phyloP scores from a whole-genome alignment of 2,797 vertebrate genomes.

The Hyperoplus immaculatus region DNA sequence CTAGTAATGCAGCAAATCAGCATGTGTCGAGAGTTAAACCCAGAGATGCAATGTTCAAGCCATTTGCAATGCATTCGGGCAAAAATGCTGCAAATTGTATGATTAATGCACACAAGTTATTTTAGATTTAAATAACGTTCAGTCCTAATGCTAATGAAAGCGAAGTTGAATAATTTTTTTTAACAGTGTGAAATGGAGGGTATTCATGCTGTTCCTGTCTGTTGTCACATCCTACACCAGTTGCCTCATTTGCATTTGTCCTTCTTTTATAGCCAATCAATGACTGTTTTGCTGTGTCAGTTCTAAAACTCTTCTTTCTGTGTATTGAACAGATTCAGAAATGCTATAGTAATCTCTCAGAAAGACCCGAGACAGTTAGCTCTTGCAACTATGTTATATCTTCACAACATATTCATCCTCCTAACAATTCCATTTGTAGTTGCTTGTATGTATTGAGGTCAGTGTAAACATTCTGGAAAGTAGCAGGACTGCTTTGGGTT shows the following conservation, averaged over 20 bases:
- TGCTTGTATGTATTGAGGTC: constrained; percentile 30
- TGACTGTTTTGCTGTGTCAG: constrained; percentile 25
- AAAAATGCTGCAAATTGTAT: not conserved
- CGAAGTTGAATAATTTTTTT: not conserved
- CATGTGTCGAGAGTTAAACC: not conserved
- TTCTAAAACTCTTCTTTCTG: constrained; percentile 19
- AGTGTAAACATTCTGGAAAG: constrained; percentile 38
- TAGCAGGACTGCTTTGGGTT: constrained; percentile 19
- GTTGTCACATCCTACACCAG: constrained; percentile 22
- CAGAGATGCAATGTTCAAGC: not conserved
- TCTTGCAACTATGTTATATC: constrained; percentile 4
- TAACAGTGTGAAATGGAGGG: constrained; percentile 1
- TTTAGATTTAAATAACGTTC: not conserved
- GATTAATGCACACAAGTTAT: not conserved
- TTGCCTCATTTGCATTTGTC: constrained; percentile 35
- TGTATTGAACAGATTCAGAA: constrained; percentile 21
- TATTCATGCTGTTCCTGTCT: constrained; percentile 10
- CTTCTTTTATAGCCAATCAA: constrained; percentile 33
- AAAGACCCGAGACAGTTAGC: not conserved
- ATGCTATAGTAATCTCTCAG: constrained; percentile 19
- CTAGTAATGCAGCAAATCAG: not conserved
- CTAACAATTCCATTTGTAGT: constrained; percentile 10
- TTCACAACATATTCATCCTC: constrained; percentile 16
- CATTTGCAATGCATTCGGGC: not conserved
- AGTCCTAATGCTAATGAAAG: constrained; percentile 9